These are phyloP conservation scores for Engystomops pustulosus DNA, from an alignment of 2,113 vertebrate species.

Conservation along the genomic window DNA sequence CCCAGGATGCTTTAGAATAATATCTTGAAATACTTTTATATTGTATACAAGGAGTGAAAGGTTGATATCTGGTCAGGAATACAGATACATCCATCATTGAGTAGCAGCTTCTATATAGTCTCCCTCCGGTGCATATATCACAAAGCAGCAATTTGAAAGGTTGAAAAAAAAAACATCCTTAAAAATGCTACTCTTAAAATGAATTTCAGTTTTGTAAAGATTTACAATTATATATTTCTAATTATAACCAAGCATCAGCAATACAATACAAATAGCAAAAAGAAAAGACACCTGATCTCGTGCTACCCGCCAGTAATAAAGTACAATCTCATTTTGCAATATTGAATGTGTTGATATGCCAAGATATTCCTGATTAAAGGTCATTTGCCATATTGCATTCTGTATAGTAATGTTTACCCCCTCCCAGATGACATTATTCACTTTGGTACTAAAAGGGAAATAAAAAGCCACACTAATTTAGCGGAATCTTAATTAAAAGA, in stretches of 20 bases:
- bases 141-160: too few species aligned
- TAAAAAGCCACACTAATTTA: conserved; percentile 1
- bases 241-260: not conserved
- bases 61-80: too few species aligned
- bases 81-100: too few species aligned
- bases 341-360: not conserved
- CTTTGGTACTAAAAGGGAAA: not conserved
- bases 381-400: conserved; percentile 27
- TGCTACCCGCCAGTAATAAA: conserved; percentile 1
- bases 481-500: conserved; percentile 18
- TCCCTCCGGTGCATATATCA: too few species aligned
- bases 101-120: too few species aligned
- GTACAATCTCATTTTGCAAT: not conserved
- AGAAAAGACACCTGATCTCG: not conserved
- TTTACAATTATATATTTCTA: too few species aligned
- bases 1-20: too few species aligned
- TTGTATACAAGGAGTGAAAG: too few species aligned
- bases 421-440: conserved; percentile 9
- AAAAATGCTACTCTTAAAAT: too few species aligned
- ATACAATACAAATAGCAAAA: not conserved
- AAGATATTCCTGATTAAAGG: conserved; percentile 34
- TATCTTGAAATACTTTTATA: too few species aligned
- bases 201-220: too few species aligned
- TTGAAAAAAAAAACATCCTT: too few species aligned
- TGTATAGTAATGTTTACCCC: conserved; percentile 35